These are phyloP conservation scores for Myotis pilosus DNA, from an alignment of 2,797 vertebrate genomes.

Conservation along the genomic window DNA sequence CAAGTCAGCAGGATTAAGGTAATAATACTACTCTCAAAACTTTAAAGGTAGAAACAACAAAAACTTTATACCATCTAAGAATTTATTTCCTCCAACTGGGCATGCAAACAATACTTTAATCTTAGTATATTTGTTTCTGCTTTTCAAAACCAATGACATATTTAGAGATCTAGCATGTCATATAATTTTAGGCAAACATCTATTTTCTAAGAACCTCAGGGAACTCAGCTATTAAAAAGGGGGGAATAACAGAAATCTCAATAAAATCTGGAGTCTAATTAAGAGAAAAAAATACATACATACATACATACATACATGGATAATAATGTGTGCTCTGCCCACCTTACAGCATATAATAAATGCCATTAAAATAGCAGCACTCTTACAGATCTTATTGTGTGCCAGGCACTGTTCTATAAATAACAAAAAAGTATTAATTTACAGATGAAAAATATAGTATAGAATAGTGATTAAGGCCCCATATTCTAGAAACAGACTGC, in stretches of 20 bases:
- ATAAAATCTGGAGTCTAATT: background rate
- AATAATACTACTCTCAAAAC: slow-evolving; percentile 16
- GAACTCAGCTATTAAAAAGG: background rate
- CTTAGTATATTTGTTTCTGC: background rate
- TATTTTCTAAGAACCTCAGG: background rate
- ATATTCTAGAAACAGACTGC: background rate
- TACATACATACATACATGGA: background rate
- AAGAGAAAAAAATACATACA: slow-evolving; percentile 15
- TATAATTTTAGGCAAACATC: background rate
- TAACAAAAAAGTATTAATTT: slow-evolving; percentile 13
- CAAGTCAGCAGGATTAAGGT: slow-evolving; percentile 4
- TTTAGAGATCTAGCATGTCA: background rate
- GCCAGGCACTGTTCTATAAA: background rate
- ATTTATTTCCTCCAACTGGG: background rate
- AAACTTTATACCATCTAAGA: background rate
- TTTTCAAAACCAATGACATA: slow-evolving; percentile 1
- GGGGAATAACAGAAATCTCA: background rate
- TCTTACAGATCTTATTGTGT: background rate
- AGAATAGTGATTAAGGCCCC: background rate
- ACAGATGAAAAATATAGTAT: background rate
- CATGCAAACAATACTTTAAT: background rate
- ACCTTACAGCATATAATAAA: background rate
- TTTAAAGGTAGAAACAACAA: background rate
- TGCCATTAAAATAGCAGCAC: background rate
- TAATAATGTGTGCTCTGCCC: background rate